Evolutionary conservation across 2,113 vertebrate species (phyloP).

Genomic region (Ciconia boyciana): DNA sequence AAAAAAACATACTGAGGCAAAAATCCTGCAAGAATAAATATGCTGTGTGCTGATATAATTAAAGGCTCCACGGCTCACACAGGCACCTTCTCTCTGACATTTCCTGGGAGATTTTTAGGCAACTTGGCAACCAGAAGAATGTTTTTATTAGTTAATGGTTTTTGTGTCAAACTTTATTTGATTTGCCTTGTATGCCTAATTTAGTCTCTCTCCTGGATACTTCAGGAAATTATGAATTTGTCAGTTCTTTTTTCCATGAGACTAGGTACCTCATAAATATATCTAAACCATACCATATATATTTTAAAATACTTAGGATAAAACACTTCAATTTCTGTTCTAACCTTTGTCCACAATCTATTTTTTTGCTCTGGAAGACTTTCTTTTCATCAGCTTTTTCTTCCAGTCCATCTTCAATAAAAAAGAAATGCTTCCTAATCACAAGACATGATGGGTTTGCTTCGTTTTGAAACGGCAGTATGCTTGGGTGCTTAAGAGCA

Average conservation of each 20-base stretch:
- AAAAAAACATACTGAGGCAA: neutral
- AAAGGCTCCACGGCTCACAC: neutral
- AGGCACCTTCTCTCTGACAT: neutral
- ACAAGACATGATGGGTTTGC: neutral
- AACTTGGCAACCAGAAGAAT: neutral
- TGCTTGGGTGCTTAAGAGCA: constrained; percentile 44
- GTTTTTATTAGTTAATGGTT: neutral
- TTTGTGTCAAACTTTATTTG: constrained; percentile 3
- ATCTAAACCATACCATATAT: neutral
- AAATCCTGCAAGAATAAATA: neutral
- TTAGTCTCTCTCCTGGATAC: neutral
- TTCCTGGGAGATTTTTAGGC: neutral
- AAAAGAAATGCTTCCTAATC: neutral
- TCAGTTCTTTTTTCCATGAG: neutral
- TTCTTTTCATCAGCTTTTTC: neutral
- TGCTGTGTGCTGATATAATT: neutral
- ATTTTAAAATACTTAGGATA: neutral
- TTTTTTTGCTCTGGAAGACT: neutral
- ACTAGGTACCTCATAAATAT: neutral
- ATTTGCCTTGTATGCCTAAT: neutral
- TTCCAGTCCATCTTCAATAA: neutral
- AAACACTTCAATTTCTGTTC: neutral
- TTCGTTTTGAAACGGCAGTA: neutral
- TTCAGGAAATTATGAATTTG: neutral
- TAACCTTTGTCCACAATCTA: neutral